Evolutionary conservation across 2,888 invertebrate genomes (phyloP).

Genomic region (Hirtodrosophila confusa): DNA sequence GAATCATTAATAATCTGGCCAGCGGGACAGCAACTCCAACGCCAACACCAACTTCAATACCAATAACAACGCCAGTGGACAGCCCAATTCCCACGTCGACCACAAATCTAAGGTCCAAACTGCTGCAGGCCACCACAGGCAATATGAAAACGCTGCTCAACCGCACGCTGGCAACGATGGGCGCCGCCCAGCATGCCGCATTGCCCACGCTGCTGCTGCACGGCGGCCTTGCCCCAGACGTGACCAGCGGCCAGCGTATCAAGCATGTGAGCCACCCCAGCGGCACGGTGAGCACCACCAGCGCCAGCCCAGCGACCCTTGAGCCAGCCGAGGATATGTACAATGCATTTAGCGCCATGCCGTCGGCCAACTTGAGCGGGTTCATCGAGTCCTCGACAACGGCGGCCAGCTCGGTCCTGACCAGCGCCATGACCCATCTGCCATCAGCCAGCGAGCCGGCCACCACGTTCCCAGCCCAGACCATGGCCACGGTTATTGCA

Average conservation of each 20-base stretch:
- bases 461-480: conserved; percentile 78
- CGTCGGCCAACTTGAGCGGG: conserved; percentile 44
- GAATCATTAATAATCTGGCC: conserved; percentile 59
- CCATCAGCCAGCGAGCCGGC: conserved; percentile 47
- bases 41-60: conserved; percentile 28
- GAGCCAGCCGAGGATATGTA: conserved; percentile 26
- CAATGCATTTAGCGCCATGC: conserved; percentile 49
- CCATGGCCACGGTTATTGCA: conserved; percentile 82
- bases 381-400: conserved; percentile 69
- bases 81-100: conserved; percentile 32
- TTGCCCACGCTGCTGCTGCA: conserved; percentile 57
- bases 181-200: conserved; percentile 55
- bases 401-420: conserved; percentile 59
- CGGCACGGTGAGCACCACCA: background rate
- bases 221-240: conserved; percentile 30
- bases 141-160: conserved; percentile 69
- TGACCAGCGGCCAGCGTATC: conserved; percentile 48
- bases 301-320: background rate
- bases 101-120: conserved; percentile 64
- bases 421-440: conserved; percentile 50
- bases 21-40: conserved; percentile 11
- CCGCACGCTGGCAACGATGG: conserved; percentile 67
- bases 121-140: conserved; percentile 63
- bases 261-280: conserved; percentile 22
- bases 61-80: conserved; percentile 14